Conservation (phyloP, 2,797 vertebrate genomes). For the Pseudochirops cupreus region DNA sequence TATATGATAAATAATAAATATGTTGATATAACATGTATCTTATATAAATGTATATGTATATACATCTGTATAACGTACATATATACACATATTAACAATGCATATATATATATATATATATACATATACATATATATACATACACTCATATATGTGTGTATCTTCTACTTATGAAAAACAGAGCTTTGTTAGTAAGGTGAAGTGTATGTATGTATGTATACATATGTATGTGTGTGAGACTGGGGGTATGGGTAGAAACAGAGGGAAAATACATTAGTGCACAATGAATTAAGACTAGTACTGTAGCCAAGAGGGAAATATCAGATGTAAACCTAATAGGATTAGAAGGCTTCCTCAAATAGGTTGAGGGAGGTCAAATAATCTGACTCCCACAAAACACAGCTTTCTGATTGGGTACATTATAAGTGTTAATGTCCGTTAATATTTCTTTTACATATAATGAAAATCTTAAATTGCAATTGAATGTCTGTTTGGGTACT, state of each 20-base stretch:
- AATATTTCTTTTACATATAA: not conserved
- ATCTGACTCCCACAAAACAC: not conserved
- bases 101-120: not conserved
- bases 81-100: not conserved
- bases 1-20: not conserved
- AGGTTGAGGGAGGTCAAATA: not conserved
- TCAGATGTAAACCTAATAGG: not conserved
- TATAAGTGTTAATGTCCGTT: not conserved
- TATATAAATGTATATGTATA: not conserved
- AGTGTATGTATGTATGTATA: not conserved
- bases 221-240: not conserved
- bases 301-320: not conserved
- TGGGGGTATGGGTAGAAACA: not conserved
- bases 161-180: not conserved
- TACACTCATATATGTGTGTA: not conserved
- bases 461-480: slow-evolving; percentile 6
- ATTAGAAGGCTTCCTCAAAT: not conserved
- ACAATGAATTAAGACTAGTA: not conserved
- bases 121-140: no score
- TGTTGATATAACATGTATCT: not conserved
- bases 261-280: not conserved
- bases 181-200: not conserved
- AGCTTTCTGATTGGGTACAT: not conserved
- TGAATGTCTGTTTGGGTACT: slow-evolving; percentile 9
- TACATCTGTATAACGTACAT: not conserved